Base-by-base conservation (phyloP, 2,888 invertebrate genomes). In the Ectobius pallidus region DNA sequence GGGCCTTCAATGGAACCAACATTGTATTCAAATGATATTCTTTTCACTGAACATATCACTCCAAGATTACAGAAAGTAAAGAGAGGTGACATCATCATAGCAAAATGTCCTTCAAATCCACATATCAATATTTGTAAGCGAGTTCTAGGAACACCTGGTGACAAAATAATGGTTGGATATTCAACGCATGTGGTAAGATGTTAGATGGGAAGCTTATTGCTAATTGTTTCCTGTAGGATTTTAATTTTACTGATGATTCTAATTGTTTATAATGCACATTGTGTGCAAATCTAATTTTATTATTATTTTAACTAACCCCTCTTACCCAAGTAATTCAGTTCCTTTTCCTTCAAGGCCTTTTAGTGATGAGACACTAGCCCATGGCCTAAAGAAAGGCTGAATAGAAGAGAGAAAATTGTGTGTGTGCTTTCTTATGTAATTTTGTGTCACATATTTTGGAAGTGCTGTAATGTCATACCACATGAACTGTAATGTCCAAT, bases 1-100 rank as follows among this genome's bases (percentile, higher is more conserved):
- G 97, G 96, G 20, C 94, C 95, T 1, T 97, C 96, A 0, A 97
- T 97, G 97, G 93, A 96, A 82, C 97, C 97, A 4, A 95, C 95
- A 1, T 88, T 97, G 69, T 86, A 88, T 78, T 89, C 93, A 4
- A 89, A 93, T 78, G 94, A 97, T 81, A 86, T 96, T 72, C 84
- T 97, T 30, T 81, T 96, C 6, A 92, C 94, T 0, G 96, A 96
- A 82, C 92, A 94, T 77, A 84, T 96, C 74, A 89, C 92, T 1
- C 87, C 91, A 4, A 83, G 88, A 73, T 81, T 90, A 49, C 86
- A 89, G 74, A 86, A 85, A 75, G 83, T 92, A 69, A 85, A 86
- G 70, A 87, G 91, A 72, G 96, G 96, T 16, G 96, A 97, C 80
- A 92, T 97, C 58, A 88, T 97, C 0, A 92, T 96, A 77, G 91